Base-by-base conservation (phyloP, 2,888 invertebrate genomes). In the Chloroclystis v-ata region DNA sequence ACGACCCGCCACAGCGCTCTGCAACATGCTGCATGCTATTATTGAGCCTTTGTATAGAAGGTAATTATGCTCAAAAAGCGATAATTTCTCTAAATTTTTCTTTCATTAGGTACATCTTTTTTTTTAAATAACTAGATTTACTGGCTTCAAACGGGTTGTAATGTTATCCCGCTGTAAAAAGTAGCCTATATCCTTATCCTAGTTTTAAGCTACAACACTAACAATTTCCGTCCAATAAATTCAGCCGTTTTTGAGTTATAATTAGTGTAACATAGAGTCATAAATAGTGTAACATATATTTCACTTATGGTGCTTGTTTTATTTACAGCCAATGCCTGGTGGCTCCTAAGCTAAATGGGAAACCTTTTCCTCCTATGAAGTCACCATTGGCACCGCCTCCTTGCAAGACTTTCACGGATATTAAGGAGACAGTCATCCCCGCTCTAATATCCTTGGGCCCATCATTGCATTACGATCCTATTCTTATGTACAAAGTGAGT, bases 391-490 rank as follows among this genome's bases (percentile, higher is more conserved):
- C 92, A n/a, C 93, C 93, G 1, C 81, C 89, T 52, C 89, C 89
- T 47, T 93, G 93, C n/a, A 83, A 88, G 39, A 91, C 90, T 2
- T 93, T 95, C 62, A 82, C 90, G 25, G 94, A 95, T 43, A 85
- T 98, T 57, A 90, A 92, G 43, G 90, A 93, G 14, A 85, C 90
- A 26, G 93, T 95, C 6, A 91, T 97, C 70, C 97, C 97, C 1
- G 96, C 98, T 90, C 86, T 98, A 11, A 87, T 92, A 50, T 89
- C 93, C 8, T 88, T 99, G 37, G 99, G 99, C 1, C 95, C 98
- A 0, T 93, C 97, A 37, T 86, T 98, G 44, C 94, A 96, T 65
- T 91, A 91, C 63, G 97, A 98, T 83, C 94, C 97, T 1, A 92
- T 96, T 52, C 88, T 99, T 10, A 92, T 98, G 90, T 95, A 96